Evolutionary conservation across 2,797 vertebrate genomes (phyloP).

Genomic region (Hydrolagus colliei): DNA sequence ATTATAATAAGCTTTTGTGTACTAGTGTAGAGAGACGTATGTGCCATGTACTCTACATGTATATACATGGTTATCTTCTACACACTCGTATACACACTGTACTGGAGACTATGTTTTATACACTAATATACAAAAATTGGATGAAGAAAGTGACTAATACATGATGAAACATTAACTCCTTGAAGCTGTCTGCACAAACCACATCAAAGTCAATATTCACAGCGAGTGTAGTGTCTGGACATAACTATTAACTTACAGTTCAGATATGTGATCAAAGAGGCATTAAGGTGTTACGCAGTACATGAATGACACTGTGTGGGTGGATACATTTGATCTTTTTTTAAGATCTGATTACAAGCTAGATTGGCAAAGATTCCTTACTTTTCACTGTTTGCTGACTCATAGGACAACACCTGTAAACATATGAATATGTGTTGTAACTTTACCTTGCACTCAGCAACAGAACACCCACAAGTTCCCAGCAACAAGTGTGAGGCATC

Average conservation of each 20-base stretch:
- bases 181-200: neutral
- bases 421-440: constrained; percentile 37
- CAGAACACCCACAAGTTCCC: constrained; percentile 46
- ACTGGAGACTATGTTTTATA: neutral
- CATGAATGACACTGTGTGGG: constrained; percentile 51
- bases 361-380: constrained; percentile 52
- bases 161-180: neutral
- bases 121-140: neutral
- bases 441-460: constrained; percentile 32
- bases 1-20: neutral
- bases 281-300: constrained; percentile 39
- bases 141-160: neutral
- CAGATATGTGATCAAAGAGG: constrained; percentile 44
- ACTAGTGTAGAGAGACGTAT: neutral
- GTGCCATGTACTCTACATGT: too few relatives aligned
- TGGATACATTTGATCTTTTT: constrained; percentile 43
- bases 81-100: too few relatives aligned
- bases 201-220: neutral
- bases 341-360: constrained; percentile 41
- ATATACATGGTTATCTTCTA: too few relatives aligned
- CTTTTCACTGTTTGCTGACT: constrained; percentile 47
- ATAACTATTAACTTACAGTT: constrained; percentile 33
- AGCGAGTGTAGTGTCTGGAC: neutral
- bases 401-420: constrained; percentile 41
- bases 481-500: constrained; percentile 42